Conservation (phyloP, 2,888 invertebrate species). For the Drymonia ruficornis region DNA sequence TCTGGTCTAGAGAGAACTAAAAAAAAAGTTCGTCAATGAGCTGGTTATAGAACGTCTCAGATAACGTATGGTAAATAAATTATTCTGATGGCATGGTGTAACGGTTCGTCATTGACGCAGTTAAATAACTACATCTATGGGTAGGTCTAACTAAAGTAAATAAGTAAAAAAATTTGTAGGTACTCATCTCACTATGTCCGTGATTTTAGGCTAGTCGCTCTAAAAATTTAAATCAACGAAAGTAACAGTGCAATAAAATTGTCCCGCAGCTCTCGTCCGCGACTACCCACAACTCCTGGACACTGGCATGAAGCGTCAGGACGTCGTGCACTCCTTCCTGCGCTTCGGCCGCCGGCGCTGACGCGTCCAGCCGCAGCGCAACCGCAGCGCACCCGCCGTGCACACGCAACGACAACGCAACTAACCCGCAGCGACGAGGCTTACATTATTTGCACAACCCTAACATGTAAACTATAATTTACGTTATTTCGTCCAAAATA, state of each 20-base stretch:
- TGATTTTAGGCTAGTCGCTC: too few species aligned
- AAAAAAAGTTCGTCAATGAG: too few species aligned
- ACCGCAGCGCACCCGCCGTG: slow-evolving; percentile 38
- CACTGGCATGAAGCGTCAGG: slow-evolving; percentile 92
- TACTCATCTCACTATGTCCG: too few species aligned
- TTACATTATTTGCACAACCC: slow-evolving; percentile 35
- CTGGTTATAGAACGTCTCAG: too few species aligned
- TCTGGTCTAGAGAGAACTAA: too few species aligned
- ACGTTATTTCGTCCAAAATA: slow-evolving; percentile 44
- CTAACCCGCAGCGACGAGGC: slow-evolving; percentile 45
- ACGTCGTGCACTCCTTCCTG: slow-evolving; percentile 95
- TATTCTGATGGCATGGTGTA: too few species aligned
- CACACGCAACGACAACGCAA: slow-evolving; percentile 30
- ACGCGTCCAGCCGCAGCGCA: slow-evolving; percentile 48
- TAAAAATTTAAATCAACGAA: background rate
- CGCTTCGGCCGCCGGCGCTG: slow-evolving; percentile 94
- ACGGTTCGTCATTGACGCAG: too few species aligned
- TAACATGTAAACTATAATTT: slow-evolving; percentile 19
- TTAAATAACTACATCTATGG: too few species aligned
- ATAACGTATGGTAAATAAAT: too few species aligned
- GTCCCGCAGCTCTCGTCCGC: slow-evolving; percentile 67
- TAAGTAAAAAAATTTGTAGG: too few species aligned
- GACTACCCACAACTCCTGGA: slow-evolving; percentile 84
- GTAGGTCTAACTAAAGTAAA: too few species aligned
- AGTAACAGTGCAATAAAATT: background rate